These are phyloP conservation scores for Microtus oregoni DNA, from an alignment of 2,113 vertebrate species.

Conservation along the genomic window DNA sequence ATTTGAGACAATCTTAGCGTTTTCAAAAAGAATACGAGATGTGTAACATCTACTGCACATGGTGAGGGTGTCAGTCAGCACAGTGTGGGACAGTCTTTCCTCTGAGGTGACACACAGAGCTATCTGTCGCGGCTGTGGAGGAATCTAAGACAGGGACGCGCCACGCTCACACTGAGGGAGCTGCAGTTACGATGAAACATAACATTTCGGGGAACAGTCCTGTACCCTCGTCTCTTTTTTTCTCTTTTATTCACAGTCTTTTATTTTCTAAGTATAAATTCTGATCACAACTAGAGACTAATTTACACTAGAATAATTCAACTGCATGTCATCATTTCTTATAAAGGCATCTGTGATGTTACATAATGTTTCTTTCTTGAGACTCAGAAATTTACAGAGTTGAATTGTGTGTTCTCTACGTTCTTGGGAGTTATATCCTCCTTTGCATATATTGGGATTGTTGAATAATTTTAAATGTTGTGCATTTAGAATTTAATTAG, in stretches of 20 bases:
- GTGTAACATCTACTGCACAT: neutral
- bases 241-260: neutral
- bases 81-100: neutral
- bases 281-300: neutral
- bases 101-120: rapidly evolving
- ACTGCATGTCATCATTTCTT: neutral
- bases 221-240: neutral
- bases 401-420: too few relatives aligned
- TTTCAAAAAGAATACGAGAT: neutral
- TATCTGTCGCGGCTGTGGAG: neutral
- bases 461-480: neutral
- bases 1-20: conserved; percentile 7
- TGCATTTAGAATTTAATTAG: neutral
- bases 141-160: neutral
- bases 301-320: neutral
- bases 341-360: neutral
- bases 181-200: neutral
- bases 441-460: neutral
- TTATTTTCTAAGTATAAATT: neutral
- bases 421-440: too few relatives aligned
- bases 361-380: too few relatives aligned
- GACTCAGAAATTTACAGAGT: too few relatives aligned
- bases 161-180: neutral
- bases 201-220: neutral
- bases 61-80: neutral